These are phyloP conservation scores for Drosophila kuntzei DNA, from an alignment of 2,888 invertebrate species.

Conservation along the genomic window DNA sequence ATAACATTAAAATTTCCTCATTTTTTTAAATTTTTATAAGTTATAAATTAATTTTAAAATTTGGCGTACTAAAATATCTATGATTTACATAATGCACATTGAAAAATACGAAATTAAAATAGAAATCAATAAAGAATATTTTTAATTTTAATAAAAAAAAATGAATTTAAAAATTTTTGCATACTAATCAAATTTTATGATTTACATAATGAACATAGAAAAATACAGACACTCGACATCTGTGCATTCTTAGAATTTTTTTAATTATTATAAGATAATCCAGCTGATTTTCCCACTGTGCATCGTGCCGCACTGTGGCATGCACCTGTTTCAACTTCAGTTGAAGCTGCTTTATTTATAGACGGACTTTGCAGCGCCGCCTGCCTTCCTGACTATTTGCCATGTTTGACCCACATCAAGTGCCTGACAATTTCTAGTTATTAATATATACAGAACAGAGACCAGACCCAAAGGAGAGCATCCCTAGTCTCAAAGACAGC, in stretches of 20 bases:
- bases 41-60: too few relatives aligned
- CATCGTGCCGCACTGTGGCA: constrained; percentile 22
- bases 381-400: constrained; percentile 44
- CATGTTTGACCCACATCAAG: constrained; percentile 75
- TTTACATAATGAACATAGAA: too few relatives aligned
- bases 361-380: constrained; percentile 42
- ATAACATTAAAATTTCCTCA: too few relatives aligned
- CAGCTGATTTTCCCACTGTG: not conserved
- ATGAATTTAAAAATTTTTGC: too few relatives aligned
- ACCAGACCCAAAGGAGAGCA: constrained; percentile 18
- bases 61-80: too few relatives aligned
- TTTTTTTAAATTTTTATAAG: too few relatives aligned
- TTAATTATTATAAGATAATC: not conserved
- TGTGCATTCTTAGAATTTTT: not conserved
- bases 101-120: too few relatives aligned
- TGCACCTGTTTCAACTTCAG: constrained; percentile 77
- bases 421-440: constrained; percentile 75
- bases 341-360: constrained; percentile 64
- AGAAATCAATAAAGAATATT: too few relatives aligned
- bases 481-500: constrained; percentile 48
- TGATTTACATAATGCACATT: too few relatives aligned
- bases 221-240: not conserved
- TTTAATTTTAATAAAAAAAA: too few relatives aligned
- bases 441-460: constrained; percentile 53
- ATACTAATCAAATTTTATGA: too few relatives aligned